A percentile compares a stretch with the other conserved stretches of the same genome.
phyloP scores from a whole-genome alignment of 2,113 vertebrate species.

The Epinephelus fuscoguttatus region DNA sequence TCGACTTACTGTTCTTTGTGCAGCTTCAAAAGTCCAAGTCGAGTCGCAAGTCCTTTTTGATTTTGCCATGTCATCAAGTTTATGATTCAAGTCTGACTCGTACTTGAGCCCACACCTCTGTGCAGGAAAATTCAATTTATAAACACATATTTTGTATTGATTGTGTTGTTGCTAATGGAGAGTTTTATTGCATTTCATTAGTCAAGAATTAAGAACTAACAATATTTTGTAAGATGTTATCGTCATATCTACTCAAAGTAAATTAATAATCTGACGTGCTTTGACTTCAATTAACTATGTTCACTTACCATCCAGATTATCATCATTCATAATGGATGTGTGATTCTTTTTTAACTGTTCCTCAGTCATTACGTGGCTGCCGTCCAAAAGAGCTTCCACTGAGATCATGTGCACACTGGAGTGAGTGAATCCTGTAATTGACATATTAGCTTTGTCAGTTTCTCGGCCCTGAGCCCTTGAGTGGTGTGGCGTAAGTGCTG shows the following conservation, averaged over 20 bases:
- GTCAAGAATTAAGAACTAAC: not conserved
- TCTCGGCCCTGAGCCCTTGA: slow-evolving; percentile 17
- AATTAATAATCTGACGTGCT: not conserved
- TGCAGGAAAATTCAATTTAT: not conserved
- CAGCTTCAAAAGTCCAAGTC: too few species aligned
- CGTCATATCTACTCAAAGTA: not conserved
- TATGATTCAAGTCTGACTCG: too few species aligned
- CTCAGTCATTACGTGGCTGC: slow-evolving; percentile 9
- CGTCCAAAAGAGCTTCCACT: slow-evolving; percentile 33
- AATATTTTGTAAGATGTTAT: not conserved
- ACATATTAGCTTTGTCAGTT: slow-evolving; percentile 36
- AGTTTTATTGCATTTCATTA: not conserved
- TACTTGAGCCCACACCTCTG: too few species aligned
- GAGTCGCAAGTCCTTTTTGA: too few species aligned
- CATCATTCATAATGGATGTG: slow-evolving; percentile 8
- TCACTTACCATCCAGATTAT: slow-evolving; percentile 52
- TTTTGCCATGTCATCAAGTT: too few species aligned
- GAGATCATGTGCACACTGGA: slow-evolving; percentile 26
- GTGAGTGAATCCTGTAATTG: slow-evolving; percentile 30
- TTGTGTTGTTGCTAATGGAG: not conserved
- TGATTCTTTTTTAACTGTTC: slow-evolving; percentile 22
- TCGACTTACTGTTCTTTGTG: too few species aligned
- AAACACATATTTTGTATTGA: not conserved
- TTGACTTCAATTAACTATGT: slow-evolving; percentile 2
- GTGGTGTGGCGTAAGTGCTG: slow-evolving; percentile 5